These are phyloP conservation scores for Anabacerthia variegaticeps DNA, from an alignment of 2,797 vertebrate genomes.

Conservation along the genomic window DNA sequence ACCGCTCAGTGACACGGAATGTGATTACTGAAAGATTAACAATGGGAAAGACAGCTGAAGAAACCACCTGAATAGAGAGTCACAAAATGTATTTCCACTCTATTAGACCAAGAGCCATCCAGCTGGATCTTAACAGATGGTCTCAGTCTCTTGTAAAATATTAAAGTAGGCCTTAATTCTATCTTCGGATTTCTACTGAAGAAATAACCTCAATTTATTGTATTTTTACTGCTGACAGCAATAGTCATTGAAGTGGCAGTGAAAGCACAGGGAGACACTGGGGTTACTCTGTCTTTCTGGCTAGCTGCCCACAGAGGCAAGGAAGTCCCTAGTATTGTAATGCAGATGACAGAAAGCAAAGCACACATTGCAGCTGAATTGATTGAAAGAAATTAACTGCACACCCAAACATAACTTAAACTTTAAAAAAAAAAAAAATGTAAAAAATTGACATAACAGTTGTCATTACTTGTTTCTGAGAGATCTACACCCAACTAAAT, in stretches of 20 bases:
- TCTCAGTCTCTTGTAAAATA: conserved; percentile 52
- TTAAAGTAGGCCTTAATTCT: conserved; percentile 54
- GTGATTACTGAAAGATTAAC: conserved; percentile 44
- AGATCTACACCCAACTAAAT: background rate
- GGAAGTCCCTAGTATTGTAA: conserved; percentile 14
- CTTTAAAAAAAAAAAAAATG: background rate
- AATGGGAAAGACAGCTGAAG: conserved; percentile 38
- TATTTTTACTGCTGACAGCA: conserved; percentile 37
- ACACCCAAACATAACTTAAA: background rate
- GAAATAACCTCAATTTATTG: conserved; percentile 24
- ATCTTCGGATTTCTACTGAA: conserved; percentile 19
- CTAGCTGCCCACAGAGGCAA: background rate
- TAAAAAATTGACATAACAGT: background rate
- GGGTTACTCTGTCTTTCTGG: conserved; percentile 17
- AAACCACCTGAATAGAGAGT: conserved; percentile 29
- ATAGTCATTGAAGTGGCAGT: conserved; percentile 31
- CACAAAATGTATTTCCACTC: conserved; percentile 49
- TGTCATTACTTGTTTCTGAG: background rate
- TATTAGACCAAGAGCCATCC: conserved; percentile 18
- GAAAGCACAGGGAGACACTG: conserved; percentile 13
- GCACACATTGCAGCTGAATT: background rate
- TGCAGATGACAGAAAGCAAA: conserved; percentile 50
- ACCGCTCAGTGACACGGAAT: conserved; percentile 20
- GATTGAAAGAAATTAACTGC: background rate
- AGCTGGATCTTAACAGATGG: conserved; percentile 57